Conservation (phyloP, 2,888 invertebrate genomes). For the Acanthococcus lagerstroemiae region DNA sequence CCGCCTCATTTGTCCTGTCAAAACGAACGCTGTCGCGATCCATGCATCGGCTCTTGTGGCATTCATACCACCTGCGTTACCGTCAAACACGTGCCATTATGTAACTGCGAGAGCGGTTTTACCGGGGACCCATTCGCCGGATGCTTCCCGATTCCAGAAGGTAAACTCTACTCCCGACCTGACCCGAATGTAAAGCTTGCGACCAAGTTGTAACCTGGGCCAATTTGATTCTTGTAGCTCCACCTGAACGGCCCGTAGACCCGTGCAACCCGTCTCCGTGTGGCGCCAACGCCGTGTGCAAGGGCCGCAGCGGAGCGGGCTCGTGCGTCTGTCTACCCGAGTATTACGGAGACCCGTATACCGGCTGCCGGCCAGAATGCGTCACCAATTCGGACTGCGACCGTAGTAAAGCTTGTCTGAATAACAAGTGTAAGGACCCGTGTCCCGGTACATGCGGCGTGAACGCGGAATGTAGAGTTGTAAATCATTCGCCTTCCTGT, state of each 20-base stretch:
- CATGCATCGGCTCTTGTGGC: constrained; percentile 59
- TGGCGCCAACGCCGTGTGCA: constrained; percentile 75
- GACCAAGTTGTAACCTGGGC: too few species aligned
- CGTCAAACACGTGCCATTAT: constrained; percentile 47
- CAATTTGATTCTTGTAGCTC: neutral
- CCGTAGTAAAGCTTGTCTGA: constrained; percentile 63
- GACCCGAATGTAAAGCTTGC: too few species aligned
- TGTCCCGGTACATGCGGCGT: constrained; percentile 73
- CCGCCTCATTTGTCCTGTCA: constrained; percentile 46
- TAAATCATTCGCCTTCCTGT: constrained; percentile 72
- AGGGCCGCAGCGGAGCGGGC: constrained; percentile 66
- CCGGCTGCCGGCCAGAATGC: constrained; percentile 78
- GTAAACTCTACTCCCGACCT: constrained; percentile 45
- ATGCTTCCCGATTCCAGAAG: constrained; percentile 47
- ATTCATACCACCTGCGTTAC: constrained; percentile 54
- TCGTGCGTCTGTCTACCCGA: constrained; percentile 72
- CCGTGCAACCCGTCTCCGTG: constrained; percentile 79
- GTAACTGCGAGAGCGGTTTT: constrained; percentile 46
- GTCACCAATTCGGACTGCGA: constrained; percentile 77
- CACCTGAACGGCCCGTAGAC: constrained; percentile 32
- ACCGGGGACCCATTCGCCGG: constrained; percentile 55
- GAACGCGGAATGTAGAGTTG: constrained; percentile 71
- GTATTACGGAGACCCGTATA: constrained; percentile 76
- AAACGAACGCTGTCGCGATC: constrained; percentile 48
- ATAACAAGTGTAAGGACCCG: constrained; percentile 74